phyloP scores from a whole-genome alignment of 2,888 invertebrate genomes.

The Hirudinaria manillensis region DNA sequence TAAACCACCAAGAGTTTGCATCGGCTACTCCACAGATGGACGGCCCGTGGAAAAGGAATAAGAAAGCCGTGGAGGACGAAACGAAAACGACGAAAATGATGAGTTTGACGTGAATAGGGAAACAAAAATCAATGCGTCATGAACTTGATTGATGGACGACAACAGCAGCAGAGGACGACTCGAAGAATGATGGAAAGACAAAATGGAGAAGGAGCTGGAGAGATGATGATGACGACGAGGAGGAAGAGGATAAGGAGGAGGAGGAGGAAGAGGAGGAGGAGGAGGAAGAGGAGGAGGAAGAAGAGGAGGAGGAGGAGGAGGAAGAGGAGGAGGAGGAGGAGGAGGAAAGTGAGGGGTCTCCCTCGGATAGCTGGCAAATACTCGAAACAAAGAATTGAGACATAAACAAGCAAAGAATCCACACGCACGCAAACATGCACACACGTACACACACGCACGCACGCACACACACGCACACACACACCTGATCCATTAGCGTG shows the following conservation, averaged over 20 bases:
- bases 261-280: background rate
- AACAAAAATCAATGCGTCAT: no score
- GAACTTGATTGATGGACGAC: background rate
- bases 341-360: background rate
- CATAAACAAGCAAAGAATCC: background rate
- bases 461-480: background rate
- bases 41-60: no score
- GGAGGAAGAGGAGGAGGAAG: background rate
- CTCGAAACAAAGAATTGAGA: no score
- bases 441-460: slow-evolving; percentile 6
- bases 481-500: background rate
- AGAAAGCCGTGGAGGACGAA: no score
- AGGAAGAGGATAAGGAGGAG: background rate
- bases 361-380: background rate
- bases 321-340: background rate
- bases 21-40: no score
- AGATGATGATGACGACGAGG: background rate
- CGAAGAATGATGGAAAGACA: background rate
- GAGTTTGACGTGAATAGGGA: no score
- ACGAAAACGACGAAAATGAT: no score
- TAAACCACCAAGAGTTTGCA: no score
- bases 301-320: background rate
- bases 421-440: background rate
- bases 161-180: background rate
- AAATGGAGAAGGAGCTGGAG: background rate